Base-by-base conservation (phyloP, 2,113 vertebrate genomes). In the Gorsachius goisagi region DNA sequence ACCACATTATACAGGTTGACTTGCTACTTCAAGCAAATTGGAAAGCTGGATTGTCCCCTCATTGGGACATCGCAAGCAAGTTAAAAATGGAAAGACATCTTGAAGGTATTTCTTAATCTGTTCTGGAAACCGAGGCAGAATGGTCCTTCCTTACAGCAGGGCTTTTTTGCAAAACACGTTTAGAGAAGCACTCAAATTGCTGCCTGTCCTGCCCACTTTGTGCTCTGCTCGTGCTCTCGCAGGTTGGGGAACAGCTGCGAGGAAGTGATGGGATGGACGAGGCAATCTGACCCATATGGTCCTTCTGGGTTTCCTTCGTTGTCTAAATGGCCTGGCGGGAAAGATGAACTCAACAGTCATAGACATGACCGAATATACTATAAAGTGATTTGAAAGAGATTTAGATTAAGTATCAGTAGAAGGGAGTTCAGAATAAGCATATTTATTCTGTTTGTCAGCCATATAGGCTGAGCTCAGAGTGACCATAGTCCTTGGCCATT, bases 191-290 rank as follows among this genome's bases (percentile, higher is more conserved):
- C 20, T 78, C 30, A 72, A n/a, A 53, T 47, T 74, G 9, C 16
- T 86, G 35, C n/a, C 21, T 77, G 4, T 74, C 56, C 44, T 81
- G 32, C 12, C 41, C 4, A 0, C 9, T 45, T 55, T 27, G 27
- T 55, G 8, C 20, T 74, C 50, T 58, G 19, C 15, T 32, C 0
- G 0, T 52, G 22, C 32, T 76, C 24, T 58, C 5, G 1, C 23
- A 37, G 47, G 6, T 1, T 53, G 37, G 22, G 45, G 15, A 90
- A 44, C 30, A 60, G 66, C n/a, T 5, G 6, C 9, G 62, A 60
- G 27, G 5, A 75, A 27, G 33, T 0, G 0, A 32, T 18, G n/a
- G 23, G 30, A 60, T 2, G 1, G 64, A 56, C 0, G 1, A 47
- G 23, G 19, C 20, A 76, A 37, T 22, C n/a, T 45, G 45, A 49